Evolutionary conservation across 2,113 vertebrate species (phyloP), one percentile per base, ranked within the genome.

Genomic region (Cynopterus brachyotis): DNA sequence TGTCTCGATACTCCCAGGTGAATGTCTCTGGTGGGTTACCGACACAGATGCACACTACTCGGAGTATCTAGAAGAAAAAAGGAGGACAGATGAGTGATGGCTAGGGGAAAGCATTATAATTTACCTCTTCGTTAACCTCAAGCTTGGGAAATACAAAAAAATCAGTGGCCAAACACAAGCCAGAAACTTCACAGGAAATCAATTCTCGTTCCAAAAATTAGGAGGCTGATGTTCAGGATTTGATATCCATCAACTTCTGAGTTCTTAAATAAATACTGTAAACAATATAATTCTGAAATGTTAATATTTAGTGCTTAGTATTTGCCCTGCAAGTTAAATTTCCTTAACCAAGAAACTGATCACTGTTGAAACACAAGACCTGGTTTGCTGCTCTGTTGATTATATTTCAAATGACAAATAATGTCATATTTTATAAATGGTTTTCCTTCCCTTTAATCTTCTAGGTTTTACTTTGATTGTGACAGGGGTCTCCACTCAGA

Each of bases 1-100:
- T 99, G 96, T 99, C 99, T 84, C 99, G 98, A 98, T 99, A 99
- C 90, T 99, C 99, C 99, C 99, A 99, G 96, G 98, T 99, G 98
- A 99, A 99, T 32, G 98, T 99, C 70, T 99, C 99, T 0, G 99
- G 99, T 79, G 99, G 99, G 97, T 97, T 99, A 94, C 99, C 99
- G 97, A 99, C 97, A 98, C 99, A 99, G 91, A 99, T 99, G 73
- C 99, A 99, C 96, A 99, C 99, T 98, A 99, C 99, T 97, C 99
- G 98, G 98, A 99, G 99, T 40, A 99, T 99, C 99, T 99, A 96
- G 24, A n/a, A 96, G 57, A 94, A 67, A 97, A 81, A 24, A 82
- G 28, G 89, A n/a, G 47, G 9, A 90, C 0, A 96, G 93, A 80
- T 75, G 73, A 96, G 69, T 69, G 59, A 92, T 28, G 47, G 81